phyloP scores from a whole-genome alignment of 2,888 invertebrate genomes.

The Chrysopilus asiliformis region DNA sequence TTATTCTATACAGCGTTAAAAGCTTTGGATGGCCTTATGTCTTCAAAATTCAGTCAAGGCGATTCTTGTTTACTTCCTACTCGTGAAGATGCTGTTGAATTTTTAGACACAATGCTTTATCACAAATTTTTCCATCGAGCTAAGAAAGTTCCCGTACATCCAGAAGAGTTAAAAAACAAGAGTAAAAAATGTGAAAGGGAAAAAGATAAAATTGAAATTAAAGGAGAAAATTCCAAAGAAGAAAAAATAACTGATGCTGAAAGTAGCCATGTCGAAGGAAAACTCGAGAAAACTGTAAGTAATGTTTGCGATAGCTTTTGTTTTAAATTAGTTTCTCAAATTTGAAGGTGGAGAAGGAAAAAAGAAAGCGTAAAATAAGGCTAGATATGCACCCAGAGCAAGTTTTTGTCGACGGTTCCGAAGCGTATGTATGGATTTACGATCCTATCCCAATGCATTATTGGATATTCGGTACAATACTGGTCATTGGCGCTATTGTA shows the following conservation, averaged over 20 bases:
- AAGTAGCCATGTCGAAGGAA: constrained; percentile 41
- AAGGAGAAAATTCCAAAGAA: constrained; percentile 16
- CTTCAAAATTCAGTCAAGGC: constrained; percentile 77
- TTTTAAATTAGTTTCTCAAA: neutral
- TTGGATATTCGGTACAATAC: constrained; percentile 81
- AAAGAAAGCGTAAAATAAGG: constrained; percentile 79
- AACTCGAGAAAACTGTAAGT: constrained; percentile 28
- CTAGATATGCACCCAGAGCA: constrained; percentile 97
- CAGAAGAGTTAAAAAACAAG: constrained; percentile 47
- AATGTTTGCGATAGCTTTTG: neutral
- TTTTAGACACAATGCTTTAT: constrained; percentile 68
- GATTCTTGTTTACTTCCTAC: constrained; percentile 66
- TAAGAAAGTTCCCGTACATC: constrained; percentile 67
- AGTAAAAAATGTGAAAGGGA: constrained; percentile 3
- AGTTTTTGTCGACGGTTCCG: constrained; percentile 80
- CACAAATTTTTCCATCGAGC: constrained; percentile 95
- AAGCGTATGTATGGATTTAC: constrained; percentile 97
- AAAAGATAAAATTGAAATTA: neutral
- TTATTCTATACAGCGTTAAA: constrained; percentile 46
- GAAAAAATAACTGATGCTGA: constrained; percentile 37
- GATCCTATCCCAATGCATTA: constrained; percentile 91
- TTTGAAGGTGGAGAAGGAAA: constrained; percentile 47
- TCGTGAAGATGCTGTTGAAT: constrained; percentile 66
- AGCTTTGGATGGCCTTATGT: constrained; percentile 82
- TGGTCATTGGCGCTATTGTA: constrained; percentile 85